Evolutionary conservation across 1,140 invertebrate species (phyloP), one percentile per base, ranked within the genome.

Genomic region (Rhopalosiphum maidis): DNA sequence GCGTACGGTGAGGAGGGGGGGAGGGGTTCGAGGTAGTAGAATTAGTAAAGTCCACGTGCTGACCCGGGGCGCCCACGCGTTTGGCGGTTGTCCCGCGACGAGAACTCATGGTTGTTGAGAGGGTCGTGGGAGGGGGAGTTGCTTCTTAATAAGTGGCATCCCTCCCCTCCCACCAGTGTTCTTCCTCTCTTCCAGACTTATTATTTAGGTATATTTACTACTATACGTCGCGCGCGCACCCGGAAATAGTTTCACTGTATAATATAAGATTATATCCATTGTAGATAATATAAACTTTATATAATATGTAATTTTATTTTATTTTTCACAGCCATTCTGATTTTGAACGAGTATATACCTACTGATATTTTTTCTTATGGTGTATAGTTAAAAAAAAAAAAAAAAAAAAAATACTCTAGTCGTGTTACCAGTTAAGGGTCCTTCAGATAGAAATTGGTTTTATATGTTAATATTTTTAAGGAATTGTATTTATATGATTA

Each of bases 51-150:
- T 87, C 86, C 86, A 87, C 86, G 86, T 87, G 86, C 48, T 90
- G 89, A 90, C 55, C 54, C 55, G 90, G 41, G 23, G 90, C 41
- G 25, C 90, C 90, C 55, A 91, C 90, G 90, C 90, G 90, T 91
- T 91, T 91, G 90, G 90, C 60, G 37, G 43, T 30, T 30, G 41
- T 91, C 60, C 90, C 54, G 90, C 41, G 60, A n/a, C 54, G 41
- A 25, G 9, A 37, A 46, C 37, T 60, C n/a, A 54, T 1, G 48
- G 48, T 51, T 37, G 55, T 68, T 41, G 23, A 85, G 41, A 25
- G 82, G 30, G 4, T 68, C 30, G 11, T 15, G 25, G 60, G 11
- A 68, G n/a, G 11, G 60, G 60, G 60, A 77, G 30, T 77, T n/a
- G 4, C 15, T n/a, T 77, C 60, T 77, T 77, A 77, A n/a, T 77